Evolutionary conservation across 2,888 invertebrate species (phyloP), one percentile per base, ranked within the genome.

Genomic region (Leptinotarsa peninsularis): DNA sequence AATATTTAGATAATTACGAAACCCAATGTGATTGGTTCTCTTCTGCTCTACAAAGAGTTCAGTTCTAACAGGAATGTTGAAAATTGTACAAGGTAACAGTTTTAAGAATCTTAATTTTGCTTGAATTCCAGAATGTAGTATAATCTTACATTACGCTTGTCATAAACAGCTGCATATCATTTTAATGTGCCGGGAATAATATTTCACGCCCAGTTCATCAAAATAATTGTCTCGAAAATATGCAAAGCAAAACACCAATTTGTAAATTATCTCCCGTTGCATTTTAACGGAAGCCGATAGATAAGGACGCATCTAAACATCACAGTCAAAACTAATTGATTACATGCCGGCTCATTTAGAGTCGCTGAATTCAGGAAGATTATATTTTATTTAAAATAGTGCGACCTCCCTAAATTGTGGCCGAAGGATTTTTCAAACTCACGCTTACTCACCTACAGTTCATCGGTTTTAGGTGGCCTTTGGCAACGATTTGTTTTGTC

Each of bases 331-430:
- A 66, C 71, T 73, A 68, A 71, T 58, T 50, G 33, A 72, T 71
- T 58, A n/a, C 66, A 43, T 15, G 43, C 49, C 49, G 70, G 67
- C 63, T 75, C 73, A 73, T 73, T 73, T 75, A 66, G 60, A 63
- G 49, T 54, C 27, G 50, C 18, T 67, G 73, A 74, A 75, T 75
- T 54, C 75, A 77, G 77, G 77, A 77, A 77, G 73, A 77, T 72
- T 49, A 60, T 52, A 63, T 70, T 75, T 67, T 60, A 69, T 75
- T 66, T 56, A 67, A 74, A 75, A 72, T 77, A 75, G 71, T 33
- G 56, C 60, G 77, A 71, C 77, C 77, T 77, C 75, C 73, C 73
- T 73, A 67, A 75, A 75, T 71, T 66, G 73, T 68, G 56, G 23
- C 70, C 68, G 77, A 77, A 75, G 75, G 75, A 18, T 71, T 68